Percentiles rank a stretch among this genome's conserved stretches.
Conservation (phyloP, 2,888 invertebrate species). For the Tigriopus californicus region DNA sequence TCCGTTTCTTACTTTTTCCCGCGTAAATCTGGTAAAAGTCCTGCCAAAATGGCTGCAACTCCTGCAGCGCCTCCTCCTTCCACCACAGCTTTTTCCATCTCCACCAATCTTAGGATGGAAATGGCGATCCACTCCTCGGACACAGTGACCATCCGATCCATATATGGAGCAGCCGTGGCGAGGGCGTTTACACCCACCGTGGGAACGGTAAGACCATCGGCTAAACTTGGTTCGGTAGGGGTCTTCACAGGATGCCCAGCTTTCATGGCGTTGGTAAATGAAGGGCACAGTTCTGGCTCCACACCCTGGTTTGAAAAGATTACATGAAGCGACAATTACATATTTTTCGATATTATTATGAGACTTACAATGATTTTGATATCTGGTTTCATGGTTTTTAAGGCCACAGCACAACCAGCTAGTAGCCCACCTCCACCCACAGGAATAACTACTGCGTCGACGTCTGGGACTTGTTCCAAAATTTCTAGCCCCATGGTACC, state of each 20-base stretch:
- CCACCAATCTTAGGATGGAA: conserved; percentile 54
- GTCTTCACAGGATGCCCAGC: conserved; percentile 47
- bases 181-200: conserved; percentile 69
- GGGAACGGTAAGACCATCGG: conserved; percentile 74
- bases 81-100: conserved; percentile 69
- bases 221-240: conserved; percentile 47
- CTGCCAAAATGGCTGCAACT: conserved; percentile 63
- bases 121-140: conserved; percentile 66
- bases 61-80: conserved; percentile 77
- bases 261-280: conserved; percentile 53
- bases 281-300: conserved; percentile 76
- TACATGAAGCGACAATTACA: neutral
- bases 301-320: conserved; percentile 43
- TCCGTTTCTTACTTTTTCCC: conserved; percentile 46
- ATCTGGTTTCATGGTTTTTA: conserved; percentile 63
- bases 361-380: conserved; percentile 63
- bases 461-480: conserved; percentile 63
- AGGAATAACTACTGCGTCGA: conserved; percentile 76
- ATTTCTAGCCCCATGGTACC: conserved; percentile 87
- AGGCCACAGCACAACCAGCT: conserved; percentile 54
- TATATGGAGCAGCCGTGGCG: conserved; percentile 36
- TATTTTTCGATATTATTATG: neutral
- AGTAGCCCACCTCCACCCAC: conserved; percentile 86
- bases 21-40: conserved; percentile 53
- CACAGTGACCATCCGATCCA: conserved; percentile 40